Conservation (phyloP, 2,888 invertebrate species). For the Pyrochroa serraticornis region DNA sequence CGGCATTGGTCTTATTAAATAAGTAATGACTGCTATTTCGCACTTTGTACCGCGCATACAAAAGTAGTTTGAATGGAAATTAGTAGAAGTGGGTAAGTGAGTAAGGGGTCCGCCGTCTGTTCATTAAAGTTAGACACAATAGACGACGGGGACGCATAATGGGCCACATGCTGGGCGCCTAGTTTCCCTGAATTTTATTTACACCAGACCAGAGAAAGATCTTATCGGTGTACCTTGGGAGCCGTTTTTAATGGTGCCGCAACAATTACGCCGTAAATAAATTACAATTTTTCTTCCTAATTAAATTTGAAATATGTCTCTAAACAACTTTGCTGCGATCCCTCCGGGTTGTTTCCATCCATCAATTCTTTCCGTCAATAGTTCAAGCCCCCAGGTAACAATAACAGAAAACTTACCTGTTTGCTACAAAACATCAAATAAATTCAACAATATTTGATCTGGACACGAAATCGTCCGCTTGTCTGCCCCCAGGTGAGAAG, state of each 20-base stretch:
- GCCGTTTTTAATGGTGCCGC: too few relatives aligned
- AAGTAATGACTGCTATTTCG: constrained; percentile 28
- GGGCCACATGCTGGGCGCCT: constrained; percentile 21
- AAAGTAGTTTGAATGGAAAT: constrained; percentile 28
- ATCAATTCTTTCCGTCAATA: too few relatives aligned
- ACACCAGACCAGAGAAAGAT: constrained; percentile 23
- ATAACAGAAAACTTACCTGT: not conserved
- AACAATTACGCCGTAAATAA: too few relatives aligned
- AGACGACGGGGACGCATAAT: constrained; percentile 19
- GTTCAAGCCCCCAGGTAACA: not conserved
- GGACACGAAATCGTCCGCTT: constrained; percentile 10
- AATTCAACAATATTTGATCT: constrained; percentile 10
- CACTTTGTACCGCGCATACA: constrained; percentile 23
- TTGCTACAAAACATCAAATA: constrained; percentile 7
- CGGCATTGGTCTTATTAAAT: constrained; percentile 28
- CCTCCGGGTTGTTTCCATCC: too few relatives aligned
- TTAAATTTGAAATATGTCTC: too few relatives aligned
- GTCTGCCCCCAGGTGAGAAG: constrained; percentile 15
- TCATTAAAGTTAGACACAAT: constrained; percentile 25
- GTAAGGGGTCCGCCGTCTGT: constrained; percentile 22
- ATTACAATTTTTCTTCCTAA: too few relatives aligned
- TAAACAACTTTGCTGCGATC: too few relatives aligned
- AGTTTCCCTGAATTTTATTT: constrained; percentile 26
- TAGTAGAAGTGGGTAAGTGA: constrained; percentile 23
- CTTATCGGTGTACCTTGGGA: constrained; percentile 3